Base-by-base conservation (phyloP, 2,888 invertebrate species). In the Phlogophora meticulosa region DNA sequence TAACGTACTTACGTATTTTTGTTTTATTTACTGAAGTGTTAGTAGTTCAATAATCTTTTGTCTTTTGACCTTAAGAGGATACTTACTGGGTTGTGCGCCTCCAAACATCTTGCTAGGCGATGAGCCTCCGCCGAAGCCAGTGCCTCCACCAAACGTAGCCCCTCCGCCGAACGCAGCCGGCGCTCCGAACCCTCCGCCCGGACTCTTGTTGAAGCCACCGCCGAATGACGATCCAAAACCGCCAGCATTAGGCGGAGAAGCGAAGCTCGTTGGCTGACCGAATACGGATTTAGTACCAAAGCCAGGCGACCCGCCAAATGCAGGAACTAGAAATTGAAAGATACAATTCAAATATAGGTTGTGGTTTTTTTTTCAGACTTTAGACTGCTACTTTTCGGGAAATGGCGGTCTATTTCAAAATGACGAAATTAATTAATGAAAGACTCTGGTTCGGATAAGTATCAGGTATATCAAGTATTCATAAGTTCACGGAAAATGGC, bases 81-180 rank as follows among this genome's bases (percentile, higher is more conserved):
- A 82, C 88, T 83, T 78, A 93, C 93, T 81, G 10, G 94, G 79
- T 2, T 92, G 78, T 5, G 86, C 66, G 15, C 91, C 89, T 1
- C 94, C 93, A 69, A 96, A 96, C 52, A 90, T 80, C 85, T 93
- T 93, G 0, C 88, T 89, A 0, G 96, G 96, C 0, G 96, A 95
- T 0, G 96, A 94, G 84, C 89, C 89, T 0, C 96, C 89, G 0
- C 96, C 96, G 83, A 97, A 96, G 1, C 94, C 91, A 1, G 95
- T 82, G 0, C 92, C 82, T 1, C 92, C 89, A 0, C 96, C 96
- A 87, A 96, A 96, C 0, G 93, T 81, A 1, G 95, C 91, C 9
- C 93, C 88, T 0, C 93, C 92, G 0, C 96, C 96, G 87, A 96
- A 96, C 0, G 94, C 84, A 0, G 96, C 94, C 3, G 94, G 87